Conservation (phyloP, 1,140 invertebrate genomes). For the Bactericera cockerelli region DNA sequence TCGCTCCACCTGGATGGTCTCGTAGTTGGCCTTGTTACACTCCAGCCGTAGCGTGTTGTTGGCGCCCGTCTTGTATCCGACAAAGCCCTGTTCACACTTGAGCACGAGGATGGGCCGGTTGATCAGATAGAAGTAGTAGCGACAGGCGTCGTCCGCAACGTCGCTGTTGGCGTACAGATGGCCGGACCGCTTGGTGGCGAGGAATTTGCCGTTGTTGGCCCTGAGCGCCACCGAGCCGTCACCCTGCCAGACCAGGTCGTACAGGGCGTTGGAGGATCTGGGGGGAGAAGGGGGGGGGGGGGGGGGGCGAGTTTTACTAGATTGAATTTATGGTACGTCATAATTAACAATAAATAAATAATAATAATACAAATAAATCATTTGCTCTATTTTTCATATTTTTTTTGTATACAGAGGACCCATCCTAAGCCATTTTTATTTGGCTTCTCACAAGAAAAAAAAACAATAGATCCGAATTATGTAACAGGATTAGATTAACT, state of each 20-base stretch:
- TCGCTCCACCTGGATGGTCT: conserved; percentile 79
- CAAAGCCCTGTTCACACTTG: conserved; percentile 91
- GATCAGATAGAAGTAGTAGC: conserved; percentile 86
- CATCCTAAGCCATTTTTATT: too few relatives aligned
- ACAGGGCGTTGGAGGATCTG: conserved; percentile 71
- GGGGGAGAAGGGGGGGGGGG: conserved; percentile 18
- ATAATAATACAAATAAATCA: too few relatives aligned
- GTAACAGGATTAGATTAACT: too few relatives aligned
- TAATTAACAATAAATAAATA: too few relatives aligned
- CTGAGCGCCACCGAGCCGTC: conserved; percentile 80
- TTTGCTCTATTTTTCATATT: too few relatives aligned
- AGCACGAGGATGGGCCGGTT: conserved; percentile 85
- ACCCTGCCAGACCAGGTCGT: conserved; percentile 78
- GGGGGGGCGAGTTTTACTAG: too few relatives aligned
- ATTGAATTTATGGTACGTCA: too few relatives aligned
- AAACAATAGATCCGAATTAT: too few relatives aligned
- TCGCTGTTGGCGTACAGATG: conserved; percentile 86
- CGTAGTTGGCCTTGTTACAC: conserved; percentile 90
- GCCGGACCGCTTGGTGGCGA: conserved; percentile 84
- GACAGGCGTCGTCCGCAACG: conserved; percentile 67
- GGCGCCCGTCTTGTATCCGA: conserved; percentile 69
- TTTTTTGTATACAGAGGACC: too few relatives aligned
- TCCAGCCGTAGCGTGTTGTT: conserved; percentile 57
- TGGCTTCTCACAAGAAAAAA: too few relatives aligned
- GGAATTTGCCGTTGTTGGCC: conserved; percentile 87